Evolutionary conservation across 2,113 vertebrate genomes (phyloP).

Genomic region (Peromyscus maniculatus): DNA sequence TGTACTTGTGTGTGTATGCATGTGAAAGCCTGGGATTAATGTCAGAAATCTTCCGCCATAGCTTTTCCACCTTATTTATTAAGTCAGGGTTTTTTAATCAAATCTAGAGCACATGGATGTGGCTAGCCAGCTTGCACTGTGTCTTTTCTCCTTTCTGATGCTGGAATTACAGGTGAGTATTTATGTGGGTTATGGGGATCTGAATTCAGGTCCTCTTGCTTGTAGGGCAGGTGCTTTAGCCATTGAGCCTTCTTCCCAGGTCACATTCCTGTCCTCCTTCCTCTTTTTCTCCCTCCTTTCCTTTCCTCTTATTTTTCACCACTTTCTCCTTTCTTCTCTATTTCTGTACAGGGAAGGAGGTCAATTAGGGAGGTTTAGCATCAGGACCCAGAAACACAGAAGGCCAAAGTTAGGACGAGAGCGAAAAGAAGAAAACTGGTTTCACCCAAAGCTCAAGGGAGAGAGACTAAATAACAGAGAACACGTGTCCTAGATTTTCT

Average conservation of each 20-base stretch:
- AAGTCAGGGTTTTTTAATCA: not conserved
- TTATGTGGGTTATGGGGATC: not conserved
- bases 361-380: not conserved
- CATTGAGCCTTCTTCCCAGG: not conserved
- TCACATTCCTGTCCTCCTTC: not conserved
- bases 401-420: not conserved
- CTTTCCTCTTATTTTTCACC: not conserved
- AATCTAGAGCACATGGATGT: not conserved
- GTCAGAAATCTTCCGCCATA: not conserved
- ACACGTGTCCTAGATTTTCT: not conserved
- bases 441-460: constrained; percentile 52
- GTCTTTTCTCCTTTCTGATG: not conserved
- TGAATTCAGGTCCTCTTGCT: not conserved
- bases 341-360: not conserved
- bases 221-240: not conserved
- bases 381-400: not conserved
- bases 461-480: not conserved
- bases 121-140: not conserved
- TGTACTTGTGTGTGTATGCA: not conserved
- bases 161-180: too few relatives aligned
- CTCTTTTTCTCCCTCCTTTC: not conserved
- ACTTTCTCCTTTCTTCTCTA: not conserved
- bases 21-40: not conserved
- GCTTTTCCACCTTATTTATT: not conserved
- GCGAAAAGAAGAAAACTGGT: not conserved